Conservation (phyloP, 2,113 vertebrate species). For the Oreocharis arfaki region DNA sequence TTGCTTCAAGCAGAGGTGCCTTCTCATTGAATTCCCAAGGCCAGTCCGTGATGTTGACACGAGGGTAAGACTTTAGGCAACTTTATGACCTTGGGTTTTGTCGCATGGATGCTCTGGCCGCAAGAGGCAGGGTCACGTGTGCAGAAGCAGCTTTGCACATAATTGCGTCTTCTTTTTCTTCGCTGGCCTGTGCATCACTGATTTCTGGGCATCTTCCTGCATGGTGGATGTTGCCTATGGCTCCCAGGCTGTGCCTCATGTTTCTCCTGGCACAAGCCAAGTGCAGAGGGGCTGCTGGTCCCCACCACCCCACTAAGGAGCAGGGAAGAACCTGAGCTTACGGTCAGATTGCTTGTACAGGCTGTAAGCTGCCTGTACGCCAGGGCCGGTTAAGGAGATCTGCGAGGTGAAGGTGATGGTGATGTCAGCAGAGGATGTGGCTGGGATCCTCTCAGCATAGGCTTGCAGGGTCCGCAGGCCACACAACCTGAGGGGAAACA, state of each 20-base stretch:
- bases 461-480: slow-evolving; percentile 82
- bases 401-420: slow-evolving; percentile 85
- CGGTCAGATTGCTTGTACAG: slow-evolving; percentile 90
- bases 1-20: not conserved
- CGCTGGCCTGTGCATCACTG: not conserved
- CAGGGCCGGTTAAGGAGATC: slow-evolving; percentile 87
- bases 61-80: not conserved
- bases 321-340: slow-evolving; percentile 64
- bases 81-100: not conserved
- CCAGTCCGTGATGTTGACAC: fast-evolving
- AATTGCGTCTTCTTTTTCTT: not conserved
- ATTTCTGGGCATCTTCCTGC: not conserved
- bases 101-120: not conserved
- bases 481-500: slow-evolving; percentile 76
- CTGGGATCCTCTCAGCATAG: slow-evolving; percentile 80
- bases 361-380: slow-evolving; percentile 83
- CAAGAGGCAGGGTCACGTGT: not conserved
- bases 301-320: not conserved
- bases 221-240: not conserved
- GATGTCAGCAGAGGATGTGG: slow-evolving; percentile 69
- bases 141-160: not conserved
- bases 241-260: fast-evolving
- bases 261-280: not conserved
- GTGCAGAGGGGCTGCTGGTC: not conserved
- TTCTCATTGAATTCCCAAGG: not conserved